phyloP scores from a whole-genome alignment of 2,888 invertebrate species.

The Eilema griseolum region DNA sequence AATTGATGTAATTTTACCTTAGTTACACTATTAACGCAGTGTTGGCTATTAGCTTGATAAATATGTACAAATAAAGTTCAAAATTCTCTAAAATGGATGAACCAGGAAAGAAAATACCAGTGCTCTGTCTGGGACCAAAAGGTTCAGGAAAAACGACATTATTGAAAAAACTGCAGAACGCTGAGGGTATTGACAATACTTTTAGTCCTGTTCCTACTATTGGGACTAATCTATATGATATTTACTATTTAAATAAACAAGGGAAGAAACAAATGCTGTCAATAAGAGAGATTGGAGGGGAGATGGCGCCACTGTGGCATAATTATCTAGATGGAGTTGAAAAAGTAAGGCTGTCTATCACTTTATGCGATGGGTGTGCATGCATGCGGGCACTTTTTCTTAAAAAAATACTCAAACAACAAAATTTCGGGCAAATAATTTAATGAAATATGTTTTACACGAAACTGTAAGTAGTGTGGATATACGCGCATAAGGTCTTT shows the following conservation, averaged over 20 bases:
- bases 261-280: slow-evolving; percentile 85
- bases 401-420: too few species aligned
- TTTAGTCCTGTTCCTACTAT: slow-evolving; percentile 93
- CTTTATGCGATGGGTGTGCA: background rate
- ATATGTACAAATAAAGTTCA: background rate
- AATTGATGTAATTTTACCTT: slow-evolving; percentile 58
- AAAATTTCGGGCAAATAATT: background rate
- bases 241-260: slow-evolving; percentile 82
- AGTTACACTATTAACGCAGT: background rate
- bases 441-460: too few species aligned
- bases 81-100: slow-evolving; percentile 68
- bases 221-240: slow-evolving; percentile 92
- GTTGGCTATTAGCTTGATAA: background rate
- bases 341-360: slow-evolving; percentile 71
- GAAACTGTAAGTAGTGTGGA: too few species aligned
- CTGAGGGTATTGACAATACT: slow-evolving; percentile 91
- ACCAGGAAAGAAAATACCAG: slow-evolving; percentile 74
- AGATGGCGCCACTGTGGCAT: slow-evolving; percentile 94
- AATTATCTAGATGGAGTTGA: slow-evolving; percentile 90
- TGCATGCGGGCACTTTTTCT: too few species aligned
- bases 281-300: slow-evolving; percentile 92
- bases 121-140: slow-evolving; percentile 92
- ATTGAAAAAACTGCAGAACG: slow-evolving; percentile 90
- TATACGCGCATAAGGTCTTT: too few species aligned
- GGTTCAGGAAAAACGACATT: slow-evolving; percentile 94